Evolutionary conservation across 2,113 vertebrate species (phyloP), one percentile per base, ranked within the genome.

Genomic region (Osmerus eperlanus): DNA sequence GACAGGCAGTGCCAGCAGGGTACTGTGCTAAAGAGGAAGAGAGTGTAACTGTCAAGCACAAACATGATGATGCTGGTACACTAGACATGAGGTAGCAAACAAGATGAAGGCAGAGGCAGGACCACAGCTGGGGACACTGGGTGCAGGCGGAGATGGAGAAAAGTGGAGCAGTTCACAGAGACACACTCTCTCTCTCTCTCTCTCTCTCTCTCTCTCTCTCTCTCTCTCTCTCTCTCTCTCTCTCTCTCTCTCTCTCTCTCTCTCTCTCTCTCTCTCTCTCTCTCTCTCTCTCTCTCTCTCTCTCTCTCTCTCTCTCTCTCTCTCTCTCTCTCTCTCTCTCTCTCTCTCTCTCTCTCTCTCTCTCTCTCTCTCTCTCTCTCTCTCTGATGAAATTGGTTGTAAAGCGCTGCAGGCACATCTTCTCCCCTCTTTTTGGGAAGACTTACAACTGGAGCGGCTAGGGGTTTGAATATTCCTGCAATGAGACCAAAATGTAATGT

Each of bases 401-500:
- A 85, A 62, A 69, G 68, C 25, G 79, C 83, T 81, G 62, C 47
- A 58, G 76, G 74, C 73, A 2, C 16, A 61, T 66, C 47, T 18
- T 51, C n/a, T 13, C 18, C 64, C n/a, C 18, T 13, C 64, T 36
- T 51, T 51, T 29, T 23, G 19, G 25, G 32, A 18, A 59, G 54
- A 65, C 72, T 76, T 78, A 68, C 70, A 41, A 76, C 78, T 14
- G 21, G 69, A 75, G 73, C 58, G 70, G 72, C 71, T 3, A 9
- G 28, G 32, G 21, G 21, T 83, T 88, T 85, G 77, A 86, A 81
- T 79, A 76, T 81, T 79, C 78, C 55, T 32, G 47, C 73, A 75
- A 73, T n/a, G 65, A 73, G 70, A 74, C 73, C 70, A 84, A 84
- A 86, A 85, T 89, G 66, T 78, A 87, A 86, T 86, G 3, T 62